Evolutionary conservation across 2,113 vertebrate species (phyloP).

Genomic region (Eubucco bourcierii): DNA sequence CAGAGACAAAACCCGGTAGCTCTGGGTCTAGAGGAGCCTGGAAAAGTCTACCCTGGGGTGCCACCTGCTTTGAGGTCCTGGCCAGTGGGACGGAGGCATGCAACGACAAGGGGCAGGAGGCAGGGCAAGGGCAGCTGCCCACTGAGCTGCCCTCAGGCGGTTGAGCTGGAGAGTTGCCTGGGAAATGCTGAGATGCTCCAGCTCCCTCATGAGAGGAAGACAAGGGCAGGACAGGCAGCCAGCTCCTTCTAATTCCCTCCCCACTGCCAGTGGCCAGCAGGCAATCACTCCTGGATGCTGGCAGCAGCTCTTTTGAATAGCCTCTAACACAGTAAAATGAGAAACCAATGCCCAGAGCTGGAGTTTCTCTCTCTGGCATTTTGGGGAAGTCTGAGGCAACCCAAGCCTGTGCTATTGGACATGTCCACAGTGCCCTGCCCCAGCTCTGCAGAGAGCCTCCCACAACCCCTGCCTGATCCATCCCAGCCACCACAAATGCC

Average conservation of each 20-base stretch:
- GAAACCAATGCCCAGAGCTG: neutral
- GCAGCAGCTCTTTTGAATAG: neutral
- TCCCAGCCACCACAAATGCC: neutral
- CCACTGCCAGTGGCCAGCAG: neutral
- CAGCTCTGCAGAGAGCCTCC: neutral
- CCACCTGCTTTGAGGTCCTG: neutral
- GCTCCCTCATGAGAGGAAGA: neutral
- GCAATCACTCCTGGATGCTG: neutral
- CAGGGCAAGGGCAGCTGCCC: neutral
- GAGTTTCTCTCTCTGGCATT: neutral
- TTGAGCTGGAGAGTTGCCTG: neutral
- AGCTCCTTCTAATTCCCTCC: neutral
- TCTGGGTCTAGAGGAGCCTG: neutral
- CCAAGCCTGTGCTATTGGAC: neutral
- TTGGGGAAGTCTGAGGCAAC: neutral
- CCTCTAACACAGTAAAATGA: neutral
- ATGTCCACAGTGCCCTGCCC: neutral
- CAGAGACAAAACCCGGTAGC: neutral
- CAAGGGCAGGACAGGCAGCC: neutral
- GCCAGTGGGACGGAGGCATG: rapidly evolving
- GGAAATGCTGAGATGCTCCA: neutral
- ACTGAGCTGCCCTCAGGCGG: neutral
- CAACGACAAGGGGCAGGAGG: neutral
- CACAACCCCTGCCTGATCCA: neutral
- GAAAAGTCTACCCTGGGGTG: neutral